Evolutionary conservation across 2,888 invertebrate species (phyloP).

Genomic region (Apamea crenata): DNA sequence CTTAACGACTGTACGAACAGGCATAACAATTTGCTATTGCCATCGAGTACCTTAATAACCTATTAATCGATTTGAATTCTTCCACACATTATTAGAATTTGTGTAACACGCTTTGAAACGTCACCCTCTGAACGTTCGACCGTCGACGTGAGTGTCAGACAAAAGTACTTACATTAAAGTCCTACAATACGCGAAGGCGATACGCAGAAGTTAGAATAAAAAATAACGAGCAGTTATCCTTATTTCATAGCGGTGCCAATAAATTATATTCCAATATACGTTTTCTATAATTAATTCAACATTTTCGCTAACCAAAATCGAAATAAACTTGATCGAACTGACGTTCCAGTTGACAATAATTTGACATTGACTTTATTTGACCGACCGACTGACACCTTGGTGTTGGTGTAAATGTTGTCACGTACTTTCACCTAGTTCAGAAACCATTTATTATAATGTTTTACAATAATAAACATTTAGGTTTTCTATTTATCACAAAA

Average conservation of each 20-base stretch:
- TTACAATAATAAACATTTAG: background rate
- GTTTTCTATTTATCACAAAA: background rate
- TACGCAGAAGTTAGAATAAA: conserved; percentile 33
- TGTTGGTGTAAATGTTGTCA: conserved; percentile 19
- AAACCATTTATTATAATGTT: conserved; percentile 3
- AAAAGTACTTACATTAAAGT: conserved; percentile 68
- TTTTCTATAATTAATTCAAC: conserved; percentile 50
- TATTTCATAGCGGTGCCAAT: conserved; percentile 63
- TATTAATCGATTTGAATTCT: conserved; percentile 57
- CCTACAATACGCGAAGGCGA: conserved; percentile 34
- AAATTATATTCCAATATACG: conserved; percentile 27
- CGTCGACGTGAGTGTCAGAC: conserved; percentile 67
- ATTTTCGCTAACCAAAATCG: conserved; percentile 55
- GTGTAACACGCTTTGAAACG: conserved; percentile 73
- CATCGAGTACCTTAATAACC: conserved; percentile 49
- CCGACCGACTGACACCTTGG: conserved; percentile 18
- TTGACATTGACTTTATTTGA: conserved; percentile 45
- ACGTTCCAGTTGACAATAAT: conserved; percentile 57
- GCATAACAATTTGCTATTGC: conserved; percentile 40
- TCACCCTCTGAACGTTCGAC: conserved; percentile 71
- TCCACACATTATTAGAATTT: conserved; percentile 58
- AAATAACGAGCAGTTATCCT: conserved; percentile 42
- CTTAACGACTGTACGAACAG: conserved; percentile 18
- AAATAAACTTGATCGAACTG: conserved; percentile 49
- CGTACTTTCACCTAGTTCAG: conserved; percentile 33